Evolutionary conservation across 35 echinoderm and acorn worm species (phyloP), one percentile per base, ranked within the genome.

Genomic region (Anneissia japonica): DNA sequence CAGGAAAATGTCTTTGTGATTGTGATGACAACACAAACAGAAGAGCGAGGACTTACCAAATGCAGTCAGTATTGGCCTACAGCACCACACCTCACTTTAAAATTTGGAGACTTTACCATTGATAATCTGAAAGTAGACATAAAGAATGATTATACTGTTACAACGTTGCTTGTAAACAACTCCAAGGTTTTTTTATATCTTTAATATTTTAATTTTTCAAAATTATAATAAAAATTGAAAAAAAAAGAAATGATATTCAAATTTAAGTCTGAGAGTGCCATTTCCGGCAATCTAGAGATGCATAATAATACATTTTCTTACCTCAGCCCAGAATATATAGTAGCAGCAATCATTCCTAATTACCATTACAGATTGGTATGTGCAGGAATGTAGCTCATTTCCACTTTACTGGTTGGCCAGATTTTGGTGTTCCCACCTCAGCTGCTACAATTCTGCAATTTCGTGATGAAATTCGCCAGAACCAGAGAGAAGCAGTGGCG

Each of bases 51-150:
- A 19, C 31, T 92, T 29, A 84, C 91, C 55, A 99, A 99, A 83
- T 99, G 96, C 78, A 89, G 92, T 31, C 96, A 99, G 86, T 99
- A 99, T 86, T 99, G 96, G 96, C 96, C 96, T 7, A 86, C 39
- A 35, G 90, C 91, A 32, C 74, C 79, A 16, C 89, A 88, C 3
- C 55, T 45, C 9, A 36, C 82, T 0, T 77, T 88, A 35, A 87
- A 89, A 26, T 91, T 92, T 76, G 92, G 96, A 1, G 37, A 73
- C 36, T 86, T 99, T 40, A 76, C 79, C 31, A 92, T 99, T 11
- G 79, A 82, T 33, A 94, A 94, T 55, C 26, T 93, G 33, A 83
- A 94, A 31, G 75, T 90, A 26, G 86, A 94, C 23, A 78, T 46
- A 55, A 51, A 85, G 72, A 87, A 84, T 74, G 96, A 99, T 39